phyloP scores from a whole-genome alignment of 2,113 vertebrate species.

The Synodontis membranacea region DNA sequence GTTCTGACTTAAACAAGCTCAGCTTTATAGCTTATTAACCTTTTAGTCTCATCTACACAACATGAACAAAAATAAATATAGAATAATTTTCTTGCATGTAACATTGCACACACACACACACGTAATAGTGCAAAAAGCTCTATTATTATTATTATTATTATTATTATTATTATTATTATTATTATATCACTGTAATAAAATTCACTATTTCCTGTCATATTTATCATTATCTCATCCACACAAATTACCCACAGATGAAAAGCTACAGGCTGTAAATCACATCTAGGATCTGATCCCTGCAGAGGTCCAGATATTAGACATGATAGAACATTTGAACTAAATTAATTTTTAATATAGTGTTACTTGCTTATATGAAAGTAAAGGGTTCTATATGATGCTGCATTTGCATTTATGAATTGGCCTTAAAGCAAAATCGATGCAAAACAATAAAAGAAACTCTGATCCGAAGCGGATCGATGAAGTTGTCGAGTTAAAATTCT shows the following conservation, averaged over 20 bases:
- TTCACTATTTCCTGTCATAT: neutral
- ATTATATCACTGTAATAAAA: neutral
- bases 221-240: neutral
- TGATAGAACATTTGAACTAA: no score
- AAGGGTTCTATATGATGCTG: no score
- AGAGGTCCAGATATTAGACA: no score
- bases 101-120: neutral
- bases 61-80: no score
- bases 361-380: no score
- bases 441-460: neutral
- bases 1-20: neutral
- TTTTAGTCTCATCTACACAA: no score
- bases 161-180: neutral
- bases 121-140: neutral
- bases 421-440: conserved; percentile 1
- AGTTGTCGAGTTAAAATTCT: neutral
- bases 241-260: no score
- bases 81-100: neutral
- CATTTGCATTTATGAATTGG: neutral
- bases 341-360: no score
- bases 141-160: no score
- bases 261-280: no score
- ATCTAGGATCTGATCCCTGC: no score
- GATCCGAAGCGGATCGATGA: neutral
- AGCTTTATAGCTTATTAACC: neutral